A percentile compares a stretch with the other conserved stretches of the same genome.
Evolutionary conservation across 2,888 invertebrate genomes (phyloP).

Genomic region (Drosophila nr. fundita): DNA sequence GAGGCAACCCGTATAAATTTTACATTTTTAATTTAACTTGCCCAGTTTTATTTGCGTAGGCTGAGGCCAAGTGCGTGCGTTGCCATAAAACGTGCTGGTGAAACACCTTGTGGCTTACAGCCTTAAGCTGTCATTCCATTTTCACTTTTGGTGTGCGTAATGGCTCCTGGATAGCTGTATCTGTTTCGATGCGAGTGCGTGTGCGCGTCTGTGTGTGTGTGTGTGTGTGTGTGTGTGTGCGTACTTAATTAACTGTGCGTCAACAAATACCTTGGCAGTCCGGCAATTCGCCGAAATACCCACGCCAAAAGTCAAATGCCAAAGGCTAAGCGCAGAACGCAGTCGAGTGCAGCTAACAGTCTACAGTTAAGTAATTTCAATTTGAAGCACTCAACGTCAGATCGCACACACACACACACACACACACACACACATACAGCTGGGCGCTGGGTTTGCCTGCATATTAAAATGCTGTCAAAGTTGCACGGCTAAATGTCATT

Average conservation of each 20-base stretch:
- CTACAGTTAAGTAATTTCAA: constrained; percentile 64
- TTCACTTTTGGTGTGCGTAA: constrained; percentile 2
- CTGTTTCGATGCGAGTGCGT: not conserved
- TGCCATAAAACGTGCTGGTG: constrained; percentile 56
- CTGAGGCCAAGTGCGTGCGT: constrained; percentile 35
- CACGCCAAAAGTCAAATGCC: constrained; percentile 11
- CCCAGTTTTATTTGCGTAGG: constrained; percentile 67
- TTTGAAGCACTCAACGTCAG: constrained; percentile 58
- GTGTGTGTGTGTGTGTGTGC: constrained; percentile 19
- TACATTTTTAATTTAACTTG: constrained; percentile 68
- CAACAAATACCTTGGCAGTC: constrained; percentile 36
- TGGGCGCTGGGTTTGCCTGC: constrained; percentile 49
- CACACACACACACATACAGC: not conserved
- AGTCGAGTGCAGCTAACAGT: constrained; percentile 48
- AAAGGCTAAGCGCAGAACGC: constrained; percentile 32
- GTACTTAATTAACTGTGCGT: constrained; percentile 58
- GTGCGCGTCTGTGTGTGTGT: not conserved
- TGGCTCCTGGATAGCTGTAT: constrained; percentile 10
- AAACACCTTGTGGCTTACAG: constrained; percentile 18
- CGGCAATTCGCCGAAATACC: constrained; percentile 9
- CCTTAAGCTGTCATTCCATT: constrained; percentile 40
- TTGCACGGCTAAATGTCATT: constrained; percentile 75
- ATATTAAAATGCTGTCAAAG: constrained; percentile 76
- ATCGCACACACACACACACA: constrained; percentile 13
- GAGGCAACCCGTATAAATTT: constrained; percentile 34